Evolutionary conservation across 1,140 invertebrate species (phyloP).

Genomic region (Mycetomoellerius zeteki): DNA sequence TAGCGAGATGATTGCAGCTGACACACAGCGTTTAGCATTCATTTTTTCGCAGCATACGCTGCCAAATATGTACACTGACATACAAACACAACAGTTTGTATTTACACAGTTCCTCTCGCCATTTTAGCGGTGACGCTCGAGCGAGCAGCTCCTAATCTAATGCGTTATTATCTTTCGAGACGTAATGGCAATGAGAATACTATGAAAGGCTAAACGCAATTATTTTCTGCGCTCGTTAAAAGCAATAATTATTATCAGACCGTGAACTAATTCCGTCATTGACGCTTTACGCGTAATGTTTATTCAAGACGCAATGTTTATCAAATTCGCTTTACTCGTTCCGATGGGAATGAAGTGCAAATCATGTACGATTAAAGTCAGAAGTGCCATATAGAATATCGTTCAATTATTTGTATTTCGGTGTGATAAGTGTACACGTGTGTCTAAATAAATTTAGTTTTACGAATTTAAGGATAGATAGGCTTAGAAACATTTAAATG

Average conservation of each 20-base stretch:
- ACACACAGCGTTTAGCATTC: not conserved
- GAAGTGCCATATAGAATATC: not conserved
- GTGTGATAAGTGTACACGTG: not conserved
- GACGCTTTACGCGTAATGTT: not conserved
- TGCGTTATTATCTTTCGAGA: not conserved
- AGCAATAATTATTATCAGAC: constrained; percentile 2
- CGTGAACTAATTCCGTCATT: not conserved
- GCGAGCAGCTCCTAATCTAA: not conserved
- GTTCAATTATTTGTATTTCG: not conserved
- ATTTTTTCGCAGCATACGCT: not conserved
- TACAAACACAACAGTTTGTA: not conserved
- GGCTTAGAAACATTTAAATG: not conserved
- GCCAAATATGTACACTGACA: not conserved
- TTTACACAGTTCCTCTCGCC: not conserved
- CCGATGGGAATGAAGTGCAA: not conserved
- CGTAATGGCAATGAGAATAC: not conserved
- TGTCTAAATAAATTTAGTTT: not conserved
- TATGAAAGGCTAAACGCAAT: not conserved
- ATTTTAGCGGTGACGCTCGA: not conserved
- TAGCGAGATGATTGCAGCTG: not conserved
- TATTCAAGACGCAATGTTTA: not conserved
- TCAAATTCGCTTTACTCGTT: not conserved
- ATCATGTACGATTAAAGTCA: not conserved
- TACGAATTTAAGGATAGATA: not conserved
- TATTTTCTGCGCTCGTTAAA: constrained; percentile 9